These are phyloP conservation scores for Drosophila acutilabella DNA, from an alignment of 2,888 invertebrate species.

Conservation along the genomic window DNA sequence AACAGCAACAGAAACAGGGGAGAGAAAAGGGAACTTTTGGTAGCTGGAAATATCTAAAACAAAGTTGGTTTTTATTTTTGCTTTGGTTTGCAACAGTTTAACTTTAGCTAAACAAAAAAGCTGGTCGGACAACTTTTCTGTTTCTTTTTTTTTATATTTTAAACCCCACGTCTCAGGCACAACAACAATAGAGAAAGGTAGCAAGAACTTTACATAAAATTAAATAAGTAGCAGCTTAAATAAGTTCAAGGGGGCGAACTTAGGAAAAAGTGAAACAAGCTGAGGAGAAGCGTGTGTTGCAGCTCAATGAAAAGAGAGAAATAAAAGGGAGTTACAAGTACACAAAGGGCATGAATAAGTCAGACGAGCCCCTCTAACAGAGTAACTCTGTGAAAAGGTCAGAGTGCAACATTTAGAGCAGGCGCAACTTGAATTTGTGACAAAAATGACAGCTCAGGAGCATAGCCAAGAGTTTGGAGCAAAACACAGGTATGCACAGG, in stretches of 20 bases:
- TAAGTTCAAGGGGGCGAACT: slow-evolving; percentile 51
- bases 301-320: slow-evolving; percentile 38
- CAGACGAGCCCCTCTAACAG: slow-evolving; percentile 14
- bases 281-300: slow-evolving; percentile 34
- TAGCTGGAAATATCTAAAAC: slow-evolving; percentile 32
- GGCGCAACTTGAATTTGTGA: slow-evolving; percentile 20
- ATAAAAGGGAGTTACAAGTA: slow-evolving; percentile 40
- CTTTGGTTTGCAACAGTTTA: slow-evolving; percentile 32
- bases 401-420: slow-evolving; percentile 29
- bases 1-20: slow-evolving; percentile 16
- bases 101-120: slow-evolving; percentile 45
- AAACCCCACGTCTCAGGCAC: background rate
- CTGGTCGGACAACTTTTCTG: slow-evolving; percentile 27
- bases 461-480: slow-evolving; percentile 27
- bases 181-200: slow-evolving; percentile 18
- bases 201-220: slow-evolving; percentile 73
- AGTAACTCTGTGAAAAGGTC: slow-evolving; percentile 46
- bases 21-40: slow-evolving; percentile 15
- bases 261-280: slow-evolving; percentile 2
- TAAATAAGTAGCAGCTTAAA: slow-evolving; percentile 81
- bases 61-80: slow-evolving; percentile 14
- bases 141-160: background rate
- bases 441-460: slow-evolving; percentile 48
- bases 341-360: slow-evolving; percentile 53
- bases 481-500: slow-evolving; percentile 1